Base-by-base conservation (phyloP, 2,113 vertebrate species). In the Xiphophorus couchianus region DNA sequence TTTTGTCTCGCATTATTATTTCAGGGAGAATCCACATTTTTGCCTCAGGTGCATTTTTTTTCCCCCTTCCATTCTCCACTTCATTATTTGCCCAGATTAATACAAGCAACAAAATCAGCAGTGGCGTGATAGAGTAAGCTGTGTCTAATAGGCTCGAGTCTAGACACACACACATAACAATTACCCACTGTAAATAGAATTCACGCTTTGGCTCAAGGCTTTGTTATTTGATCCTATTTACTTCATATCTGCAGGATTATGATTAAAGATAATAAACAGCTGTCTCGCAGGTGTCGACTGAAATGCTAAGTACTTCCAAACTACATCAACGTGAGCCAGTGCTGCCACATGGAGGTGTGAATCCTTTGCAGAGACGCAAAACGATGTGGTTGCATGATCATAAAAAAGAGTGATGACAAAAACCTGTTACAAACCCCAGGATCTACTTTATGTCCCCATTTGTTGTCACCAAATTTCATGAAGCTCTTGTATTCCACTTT, bases 101-200 rank as follows among this genome's bases (percentile, higher is more conserved):
- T 89, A 90, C 37, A 84, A 89, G 91, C 86, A 85, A 76, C 83
- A 91, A 84, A 79, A 91, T 94, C 89, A 82, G 88, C 83, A 60
- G 74, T 44, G 74, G 87, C 73, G 85, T 88, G 88, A 74, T 82
- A 66, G 71, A 80, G 91, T 93, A 94, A 94, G 93, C 93, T 92
- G 89, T 91, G 91, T 92, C 93, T 94, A 94, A 94, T 94, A 92
- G 93, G 86, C 92, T 92, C 8, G 91, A 86, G 91, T 93, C 92
- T 92, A 91, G 92, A 92, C 90, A 84, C 74, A 77, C 27, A 28
- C 92, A 90, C 91, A 85, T 90, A 89, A 90, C 93, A 95, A 95
- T 95, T 94, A 95, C 86, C 88, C 91, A 92, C 89, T 93, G 92
- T 93, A 94, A 95, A 94, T 94, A 94, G 89, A 93, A 93, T 88